Evolutionary conservation across 2,888 invertebrate species (phyloP), one percentile per base, ranked within the genome.

Genomic region (Volucella inflata): DNA sequence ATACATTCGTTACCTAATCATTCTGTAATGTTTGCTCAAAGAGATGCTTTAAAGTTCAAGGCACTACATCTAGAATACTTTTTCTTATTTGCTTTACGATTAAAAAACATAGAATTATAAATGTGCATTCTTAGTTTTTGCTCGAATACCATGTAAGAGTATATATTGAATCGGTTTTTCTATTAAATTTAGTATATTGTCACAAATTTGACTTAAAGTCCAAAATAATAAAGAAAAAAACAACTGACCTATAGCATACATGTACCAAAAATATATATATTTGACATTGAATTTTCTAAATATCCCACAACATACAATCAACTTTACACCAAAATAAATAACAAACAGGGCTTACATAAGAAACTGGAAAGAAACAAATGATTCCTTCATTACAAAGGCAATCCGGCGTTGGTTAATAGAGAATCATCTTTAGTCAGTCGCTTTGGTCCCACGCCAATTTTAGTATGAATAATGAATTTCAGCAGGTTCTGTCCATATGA

Each of bases 401-500:
- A 16, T n/a, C 84, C 84, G 42, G 59, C 55, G 10, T 8, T 44
- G 30, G 65, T 67, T 10, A 84, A 8, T 4, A 84, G 36, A 10
- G 84, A 79, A 8, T 84, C 60, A 12, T 51, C 12, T 2, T 42
- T 10, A 0, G 75, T n/a, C 14, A 85, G 50, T 12, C 60, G 11
- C 11, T 50, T 76, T 12, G 98, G 97, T 0, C 98, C 98, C 75
- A 95, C 94, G 2, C 98, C 98, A 77, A 97, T 94, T 93, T 94
- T 94, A 0, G 98, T 98, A 89, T 96, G 94, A 88, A 98, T 97
- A 4, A 97, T 93, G 92, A 97, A 97, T 90, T 97, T 96, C 11
- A 98, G 92, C 60, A 94, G 90, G 89, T 96, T 95, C 17, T 89
- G 89, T 0, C 88, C 87, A 67, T 90, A 81, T 6, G 88, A 70